phyloP scores from a whole-genome alignment of 2,888 invertebrate species.

The Diadromus collaris region DNA sequence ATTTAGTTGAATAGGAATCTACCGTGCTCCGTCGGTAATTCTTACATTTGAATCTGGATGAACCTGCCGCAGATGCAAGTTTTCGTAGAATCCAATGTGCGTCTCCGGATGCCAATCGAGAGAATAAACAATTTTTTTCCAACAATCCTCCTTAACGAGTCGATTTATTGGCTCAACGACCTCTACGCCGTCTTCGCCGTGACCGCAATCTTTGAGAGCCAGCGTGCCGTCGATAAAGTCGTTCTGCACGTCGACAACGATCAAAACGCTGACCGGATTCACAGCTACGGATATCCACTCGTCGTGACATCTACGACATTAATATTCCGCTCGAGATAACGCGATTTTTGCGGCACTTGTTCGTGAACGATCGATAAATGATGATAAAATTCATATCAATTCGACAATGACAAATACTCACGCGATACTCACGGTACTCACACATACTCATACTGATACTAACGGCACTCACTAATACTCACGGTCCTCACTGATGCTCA shows the following conservation, averaged over 20 bases:
- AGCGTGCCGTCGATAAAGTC: conserved; percentile 97
- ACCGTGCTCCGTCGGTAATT: not conserved
- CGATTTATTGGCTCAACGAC: conserved; percentile 94
- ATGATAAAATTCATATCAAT: too few relatives aligned
- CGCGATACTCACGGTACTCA: too few relatives aligned
- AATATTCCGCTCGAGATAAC: not conserved
- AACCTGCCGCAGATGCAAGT: conserved; percentile 88
- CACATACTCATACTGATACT: too few relatives aligned
- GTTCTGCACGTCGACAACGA: conserved; percentile 98
- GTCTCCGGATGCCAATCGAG: conserved; percentile 98
- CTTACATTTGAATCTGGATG: conserved; percentile 81
- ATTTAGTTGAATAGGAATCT: not conserved
- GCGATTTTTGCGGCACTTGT: too few relatives aligned
- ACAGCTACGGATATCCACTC: conserved; percentile 89
- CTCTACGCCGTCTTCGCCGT: conserved; percentile 92
- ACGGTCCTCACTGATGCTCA: too few relatives aligned
- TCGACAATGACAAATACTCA: too few relatives aligned
- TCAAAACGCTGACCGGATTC: conserved; percentile 90
- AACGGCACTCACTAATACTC: too few relatives aligned
- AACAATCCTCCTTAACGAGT: conserved; percentile 85
- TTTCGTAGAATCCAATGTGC: conserved; percentile 97
- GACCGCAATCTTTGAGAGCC: conserved; percentile 93
- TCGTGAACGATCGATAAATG: not conserved
- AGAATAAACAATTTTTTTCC: conserved; percentile 94
- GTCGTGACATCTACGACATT: conserved; percentile 86